Percentiles rank a stretch among this genome's conserved stretches.
These are phyloP conservation scores for Glossophaga mutica DNA, from an alignment of 2,797 vertebrate species.

Conservation along the genomic window DNA sequence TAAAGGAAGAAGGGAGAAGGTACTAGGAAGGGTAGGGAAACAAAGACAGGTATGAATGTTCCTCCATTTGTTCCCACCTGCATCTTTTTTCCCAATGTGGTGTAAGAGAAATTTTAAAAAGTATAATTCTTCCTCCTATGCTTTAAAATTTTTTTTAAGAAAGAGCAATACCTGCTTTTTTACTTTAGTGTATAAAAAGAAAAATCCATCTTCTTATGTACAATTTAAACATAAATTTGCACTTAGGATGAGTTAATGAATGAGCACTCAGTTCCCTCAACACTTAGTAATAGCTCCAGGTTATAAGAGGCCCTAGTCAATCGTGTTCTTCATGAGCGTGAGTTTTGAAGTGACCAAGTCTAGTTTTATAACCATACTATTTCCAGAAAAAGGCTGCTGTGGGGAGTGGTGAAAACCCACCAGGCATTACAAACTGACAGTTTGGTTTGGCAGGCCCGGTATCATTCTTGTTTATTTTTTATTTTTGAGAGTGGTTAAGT, in stretches of 20 bases:
- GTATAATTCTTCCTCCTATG: neutral
- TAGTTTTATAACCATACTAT: neutral
- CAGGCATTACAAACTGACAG: neutral
- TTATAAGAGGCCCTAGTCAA: neutral
- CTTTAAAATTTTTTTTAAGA: neutral
- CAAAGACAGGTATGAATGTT: neutral
- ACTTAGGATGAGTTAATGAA: neutral
- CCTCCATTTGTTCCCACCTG: neutral
- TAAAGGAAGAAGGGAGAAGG: neutral
- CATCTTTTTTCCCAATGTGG: neutral
- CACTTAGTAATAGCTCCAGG: neutral
- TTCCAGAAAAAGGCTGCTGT: fast-evolving
- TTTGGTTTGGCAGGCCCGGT: neutral
- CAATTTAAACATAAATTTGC: neutral
- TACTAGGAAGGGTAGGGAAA: neutral
- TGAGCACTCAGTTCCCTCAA: neutral
- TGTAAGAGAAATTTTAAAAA: neutral
- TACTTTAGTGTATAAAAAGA: neutral
- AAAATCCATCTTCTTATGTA: neutral
- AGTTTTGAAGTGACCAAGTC: neutral
- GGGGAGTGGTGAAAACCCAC: neutral
- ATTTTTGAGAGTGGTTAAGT: neutral
- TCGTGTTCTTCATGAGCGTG: neutral
- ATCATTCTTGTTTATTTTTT: neutral
- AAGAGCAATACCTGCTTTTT: neutral